Conservation (phyloP, 2,797 vertebrate species). For the Cetoscarus ocellatus region DNA sequence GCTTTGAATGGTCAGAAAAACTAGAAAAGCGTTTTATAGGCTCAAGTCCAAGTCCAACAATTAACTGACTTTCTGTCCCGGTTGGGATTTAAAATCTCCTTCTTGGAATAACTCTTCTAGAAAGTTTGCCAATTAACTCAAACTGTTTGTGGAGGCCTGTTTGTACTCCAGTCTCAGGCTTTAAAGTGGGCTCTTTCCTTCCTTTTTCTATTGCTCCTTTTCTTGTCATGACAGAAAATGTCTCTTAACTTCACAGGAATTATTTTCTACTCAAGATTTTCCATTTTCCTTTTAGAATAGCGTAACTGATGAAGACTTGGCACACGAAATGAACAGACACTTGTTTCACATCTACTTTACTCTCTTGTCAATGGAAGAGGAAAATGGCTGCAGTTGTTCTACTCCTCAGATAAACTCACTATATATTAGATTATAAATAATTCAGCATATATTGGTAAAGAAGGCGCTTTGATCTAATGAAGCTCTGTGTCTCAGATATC, state of each 20-base stretch:
- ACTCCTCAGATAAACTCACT: background rate
- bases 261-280: background rate
- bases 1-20: no score
- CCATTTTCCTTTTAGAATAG: background rate
- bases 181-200: slow-evolving; percentile 24
- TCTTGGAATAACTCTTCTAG: slow-evolving; percentile 17
- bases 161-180: slow-evolving; percentile 29
- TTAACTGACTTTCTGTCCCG: slow-evolving; percentile 9
- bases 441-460: slow-evolving; percentile 3
- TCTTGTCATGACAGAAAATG: slow-evolving; percentile 20
- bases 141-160: slow-evolving; percentile 34
- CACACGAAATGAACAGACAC: no score
- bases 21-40: slow-evolving; percentile 1
- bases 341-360: background rate
- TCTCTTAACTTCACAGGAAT: slow-evolving; percentile 11
- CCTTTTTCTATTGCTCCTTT: slow-evolving; percentile 12
- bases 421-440: background rate
- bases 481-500: background rate
- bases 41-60: background rate
- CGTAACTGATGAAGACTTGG: background rate
- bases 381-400: background rate
- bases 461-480: slow-evolving; percentile 3
- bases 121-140: slow-evolving; percentile 50
- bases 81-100: slow-evolving; percentile 29
- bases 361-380: background rate